These are phyloP conservation scores for Anolis carolinensis DNA, from an alignment of 2,113 vertebrate species.

Conservation along the genomic window DNA sequence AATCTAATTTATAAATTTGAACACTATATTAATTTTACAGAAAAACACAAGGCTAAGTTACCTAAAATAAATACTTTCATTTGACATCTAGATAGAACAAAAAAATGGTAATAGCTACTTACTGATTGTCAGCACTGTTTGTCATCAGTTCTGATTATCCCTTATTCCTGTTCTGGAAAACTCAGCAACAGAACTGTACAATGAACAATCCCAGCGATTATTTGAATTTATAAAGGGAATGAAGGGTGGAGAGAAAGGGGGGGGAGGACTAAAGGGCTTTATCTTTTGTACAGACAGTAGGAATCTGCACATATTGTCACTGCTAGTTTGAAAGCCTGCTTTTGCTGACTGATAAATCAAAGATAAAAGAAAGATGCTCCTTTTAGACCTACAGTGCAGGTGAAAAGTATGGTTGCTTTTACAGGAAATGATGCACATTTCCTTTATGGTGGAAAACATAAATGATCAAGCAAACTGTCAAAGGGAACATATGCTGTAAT, in stretches of 20 bases:
- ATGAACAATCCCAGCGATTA: background rate
- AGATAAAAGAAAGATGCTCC: background rate
- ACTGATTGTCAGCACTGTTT: too few species aligned
- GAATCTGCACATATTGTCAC: background rate
- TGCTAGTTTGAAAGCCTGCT: background rate
- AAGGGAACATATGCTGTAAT: background rate
- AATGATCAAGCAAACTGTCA: background rate
- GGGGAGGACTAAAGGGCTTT: background rate
- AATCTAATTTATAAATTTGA: too few species aligned
- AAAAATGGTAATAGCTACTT: too few species aligned
- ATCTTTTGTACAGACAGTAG: background rate
- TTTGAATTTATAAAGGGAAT: background rate
- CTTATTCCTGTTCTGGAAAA: too few species aligned
- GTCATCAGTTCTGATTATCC: too few species aligned
- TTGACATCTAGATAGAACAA: too few species aligned
- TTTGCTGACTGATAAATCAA: background rate
- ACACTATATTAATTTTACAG: too few species aligned
- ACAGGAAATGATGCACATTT: conserved; percentile 5
- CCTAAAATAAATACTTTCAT: too few species aligned
- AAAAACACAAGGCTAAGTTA: too few species aligned
- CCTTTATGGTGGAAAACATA: background rate
- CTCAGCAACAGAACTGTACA: background rate
- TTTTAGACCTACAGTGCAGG: background rate
- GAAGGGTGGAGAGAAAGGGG: background rate
- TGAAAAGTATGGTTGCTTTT: background rate